These are phyloP conservation scores for Silurus meridionalis DNA, from an alignment of 2,113 vertebrate genomes.

Conservation along the genomic window DNA sequence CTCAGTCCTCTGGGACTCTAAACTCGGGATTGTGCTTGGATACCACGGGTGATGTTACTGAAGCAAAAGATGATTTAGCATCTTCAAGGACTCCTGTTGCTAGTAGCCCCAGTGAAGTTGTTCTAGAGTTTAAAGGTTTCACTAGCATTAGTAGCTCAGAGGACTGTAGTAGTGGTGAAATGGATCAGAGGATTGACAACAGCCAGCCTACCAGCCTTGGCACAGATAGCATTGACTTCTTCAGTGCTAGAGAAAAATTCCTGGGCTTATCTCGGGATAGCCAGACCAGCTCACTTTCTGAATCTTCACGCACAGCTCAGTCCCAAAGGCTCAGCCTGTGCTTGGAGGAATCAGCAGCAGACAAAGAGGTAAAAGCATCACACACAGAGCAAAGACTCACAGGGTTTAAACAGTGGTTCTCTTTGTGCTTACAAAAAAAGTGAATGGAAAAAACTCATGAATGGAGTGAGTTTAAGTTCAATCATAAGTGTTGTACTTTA, in stretches of 20 bases:
- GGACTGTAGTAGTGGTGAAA: slow-evolving; percentile 39
- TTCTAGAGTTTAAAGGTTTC: not conserved
- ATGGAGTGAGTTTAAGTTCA: too few relatives aligned
- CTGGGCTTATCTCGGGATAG: slow-evolving; percentile 87
- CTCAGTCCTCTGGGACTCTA: slow-evolving; percentile 52
- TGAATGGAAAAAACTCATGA: not conserved
- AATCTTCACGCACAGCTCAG: slow-evolving; percentile 66
- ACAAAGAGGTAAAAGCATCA: slow-evolving; percentile 28
- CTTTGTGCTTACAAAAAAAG: not conserved
- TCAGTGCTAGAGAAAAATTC: slow-evolving; percentile 91
- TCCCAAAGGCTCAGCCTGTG: slow-evolving; percentile 30
- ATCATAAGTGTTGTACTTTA: too few relatives aligned
- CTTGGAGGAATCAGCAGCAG: slow-evolving; percentile 69
- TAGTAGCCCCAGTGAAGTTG: slow-evolving; percentile 37
- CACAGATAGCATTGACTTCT: slow-evolving; percentile 89
- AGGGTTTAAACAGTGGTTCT: not conserved
- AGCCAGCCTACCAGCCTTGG: slow-evolving; percentile 70
- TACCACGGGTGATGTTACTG: slow-evolving; percentile 15
- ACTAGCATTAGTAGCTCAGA: slow-evolving; percentile 59
- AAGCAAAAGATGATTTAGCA: slow-evolving; percentile 1
- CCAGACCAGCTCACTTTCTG: slow-evolving; percentile 68
- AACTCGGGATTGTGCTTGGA: slow-evolving; percentile 42
- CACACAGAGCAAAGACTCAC: slow-evolving; percentile 5
- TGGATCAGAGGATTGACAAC: slow-evolving; percentile 5
- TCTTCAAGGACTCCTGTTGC: slow-evolving; percentile 40